These are phyloP conservation scores for Patella vulgata DNA, from an alignment of 1,140 invertebrate species.

Conservation along the genomic window DNA sequence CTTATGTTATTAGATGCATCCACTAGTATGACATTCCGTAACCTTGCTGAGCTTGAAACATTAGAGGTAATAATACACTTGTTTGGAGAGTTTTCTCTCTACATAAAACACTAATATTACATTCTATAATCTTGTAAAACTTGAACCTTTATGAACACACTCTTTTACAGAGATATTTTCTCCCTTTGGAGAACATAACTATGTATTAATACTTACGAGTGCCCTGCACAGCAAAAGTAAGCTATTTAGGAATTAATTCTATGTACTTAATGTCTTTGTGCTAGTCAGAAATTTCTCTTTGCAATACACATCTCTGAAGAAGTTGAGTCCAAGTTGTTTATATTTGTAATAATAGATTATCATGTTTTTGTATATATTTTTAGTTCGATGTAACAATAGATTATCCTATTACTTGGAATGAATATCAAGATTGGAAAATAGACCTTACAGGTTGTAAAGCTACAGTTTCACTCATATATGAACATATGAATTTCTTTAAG, in stretches of 20 bases:
- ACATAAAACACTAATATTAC: not conserved
- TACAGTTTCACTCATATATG: constrained; percentile 89
- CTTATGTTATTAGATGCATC: constrained; percentile 92
- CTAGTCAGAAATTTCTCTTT: no score
- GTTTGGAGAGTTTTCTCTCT: not conserved
- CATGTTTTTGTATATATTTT: no score
- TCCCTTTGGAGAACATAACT: no score
- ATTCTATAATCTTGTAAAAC: no score
- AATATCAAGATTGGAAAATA: constrained; percentile 91
- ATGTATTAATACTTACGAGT: no score
- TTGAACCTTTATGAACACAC: not conserved
- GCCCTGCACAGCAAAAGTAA: no score
- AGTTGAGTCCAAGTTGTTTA: no score
- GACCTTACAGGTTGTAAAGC: constrained; percentile 94
- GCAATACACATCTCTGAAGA: no score
- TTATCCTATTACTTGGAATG: constrained; percentile 94
- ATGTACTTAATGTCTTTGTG: no score
- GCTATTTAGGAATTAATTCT: no score
- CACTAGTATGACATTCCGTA: constrained; percentile 89
- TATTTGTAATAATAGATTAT: no score
- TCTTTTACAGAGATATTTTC: no score
- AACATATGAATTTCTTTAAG: constrained; percentile 95
- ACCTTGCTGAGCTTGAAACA: constrained; percentile 92
- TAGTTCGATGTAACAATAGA: constrained; percentile 84
- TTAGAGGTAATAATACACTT: constrained; percentile 82